These are phyloP conservation scores for Pionites leucogaster DNA, from an alignment of 2,113 vertebrate genomes.

Conservation along the genomic window DNA sequence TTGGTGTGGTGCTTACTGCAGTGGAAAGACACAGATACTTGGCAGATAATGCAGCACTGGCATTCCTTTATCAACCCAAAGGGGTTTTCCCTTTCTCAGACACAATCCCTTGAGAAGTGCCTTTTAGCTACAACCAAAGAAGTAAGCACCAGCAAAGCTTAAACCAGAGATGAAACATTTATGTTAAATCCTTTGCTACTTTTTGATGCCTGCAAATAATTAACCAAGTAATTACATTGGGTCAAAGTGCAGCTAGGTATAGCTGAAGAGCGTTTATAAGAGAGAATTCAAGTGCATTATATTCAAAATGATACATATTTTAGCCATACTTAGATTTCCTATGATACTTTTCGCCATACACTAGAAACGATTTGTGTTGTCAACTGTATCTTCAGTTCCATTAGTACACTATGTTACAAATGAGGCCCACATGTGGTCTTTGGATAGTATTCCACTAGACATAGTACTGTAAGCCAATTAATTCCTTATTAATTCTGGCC, in stretches of 20 bases:
- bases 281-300: not conserved
- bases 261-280: not conserved
- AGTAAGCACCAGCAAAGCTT: not conserved
- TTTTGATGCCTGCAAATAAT: not conserved
- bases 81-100: not conserved
- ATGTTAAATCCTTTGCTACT: not conserved
- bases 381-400: not conserved
- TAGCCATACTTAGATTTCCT: not conserved
- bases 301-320: not conserved
- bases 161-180: not conserved
- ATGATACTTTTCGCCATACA: not conserved
- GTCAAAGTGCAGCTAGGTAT: not conserved
- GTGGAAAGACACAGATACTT: not conserved
- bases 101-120: not conserved
- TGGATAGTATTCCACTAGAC: not conserved
- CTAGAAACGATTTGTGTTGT: not conserved
- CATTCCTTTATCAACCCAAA: not conserved
- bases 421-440: not conserved
- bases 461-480: not conserved
- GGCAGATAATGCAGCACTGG: not conserved
- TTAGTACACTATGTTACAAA: not conserved
- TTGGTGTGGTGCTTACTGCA: constrained; percentile 22
- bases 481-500: not conserved
- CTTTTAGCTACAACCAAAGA: not conserved
- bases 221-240: not conserved